Evolutionary conservation across 2,797 vertebrate species (phyloP).

Genomic region (Argya squamiceps): DNA sequence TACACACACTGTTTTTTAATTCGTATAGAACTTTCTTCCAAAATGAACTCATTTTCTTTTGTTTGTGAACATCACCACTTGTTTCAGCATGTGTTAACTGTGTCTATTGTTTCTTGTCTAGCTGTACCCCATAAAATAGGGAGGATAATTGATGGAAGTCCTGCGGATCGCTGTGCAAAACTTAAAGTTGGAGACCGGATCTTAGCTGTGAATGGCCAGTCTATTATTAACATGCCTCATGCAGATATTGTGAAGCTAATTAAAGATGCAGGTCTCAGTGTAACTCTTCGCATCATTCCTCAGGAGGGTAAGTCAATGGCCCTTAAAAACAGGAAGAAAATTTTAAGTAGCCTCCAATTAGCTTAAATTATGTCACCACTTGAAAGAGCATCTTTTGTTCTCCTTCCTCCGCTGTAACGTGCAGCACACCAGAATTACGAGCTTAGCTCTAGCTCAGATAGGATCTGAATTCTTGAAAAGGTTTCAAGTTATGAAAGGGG

Average conservation of each 20-base stretch:
- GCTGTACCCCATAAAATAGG: conserved; percentile 98
- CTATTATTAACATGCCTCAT: conserved; percentile 97
- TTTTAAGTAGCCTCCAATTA: conserved; percentile 65
- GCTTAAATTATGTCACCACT: conserved; percentile 47
- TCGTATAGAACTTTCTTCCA: not conserved
- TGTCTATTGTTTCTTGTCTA: conserved; percentile 66
- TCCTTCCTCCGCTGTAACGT: not conserved
- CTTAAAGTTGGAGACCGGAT: conserved; percentile 98
- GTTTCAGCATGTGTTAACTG: not conserved
- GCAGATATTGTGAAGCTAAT: conserved; percentile 99
- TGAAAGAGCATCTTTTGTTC: conserved; percentile 50
- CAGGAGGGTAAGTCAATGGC: conserved; percentile 90
- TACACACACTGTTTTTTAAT: not conserved
- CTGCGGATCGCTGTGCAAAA: conserved; percentile 94
- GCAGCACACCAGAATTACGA: conserved; percentile 18
- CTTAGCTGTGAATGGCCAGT: conserved; percentile 95
- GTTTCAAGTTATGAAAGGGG: conserved; percentile 10
- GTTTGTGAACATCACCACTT: not conserved
- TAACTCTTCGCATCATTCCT: conserved; percentile 95
- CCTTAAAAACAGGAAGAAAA: conserved; percentile 62
- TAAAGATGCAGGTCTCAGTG: conserved; percentile 97
- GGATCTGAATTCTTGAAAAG: conserved; percentile 35
- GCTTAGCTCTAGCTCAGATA: not conserved
- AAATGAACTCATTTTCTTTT: not conserved
- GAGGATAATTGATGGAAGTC: conserved; percentile 97